Evolutionary conservation across 2,888 invertebrate genomes (phyloP).

Genomic region (Acronicta aceris): DNA sequence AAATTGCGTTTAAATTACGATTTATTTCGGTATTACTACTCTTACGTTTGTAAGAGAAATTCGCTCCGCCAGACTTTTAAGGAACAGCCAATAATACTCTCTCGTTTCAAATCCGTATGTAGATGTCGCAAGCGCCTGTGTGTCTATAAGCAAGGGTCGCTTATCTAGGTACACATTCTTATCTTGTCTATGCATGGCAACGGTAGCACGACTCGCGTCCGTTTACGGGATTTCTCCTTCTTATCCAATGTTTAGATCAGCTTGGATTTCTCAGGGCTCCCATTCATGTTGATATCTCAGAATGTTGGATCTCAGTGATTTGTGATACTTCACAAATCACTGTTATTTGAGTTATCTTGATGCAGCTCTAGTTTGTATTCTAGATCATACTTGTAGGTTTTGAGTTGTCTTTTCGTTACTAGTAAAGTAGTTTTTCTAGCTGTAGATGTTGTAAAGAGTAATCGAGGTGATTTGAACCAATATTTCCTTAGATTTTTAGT

Average conservation of each 20-base stretch:
- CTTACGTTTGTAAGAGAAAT: too few species aligned
- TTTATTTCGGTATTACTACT: too few species aligned
- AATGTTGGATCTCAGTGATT: too few species aligned
- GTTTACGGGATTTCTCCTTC: slow-evolving; percentile 59
- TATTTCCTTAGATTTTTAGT: too few species aligned
- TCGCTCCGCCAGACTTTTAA: too few species aligned
- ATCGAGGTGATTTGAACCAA: too few species aligned
- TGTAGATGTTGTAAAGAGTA: too few species aligned
- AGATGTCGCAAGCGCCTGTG: slow-evolving; percentile 30
- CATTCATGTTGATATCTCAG: slow-evolving; percentile 54
- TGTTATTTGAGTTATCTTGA: slow-evolving; percentile 36
- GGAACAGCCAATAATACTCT: neutral
- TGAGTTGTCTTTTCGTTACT: neutral
- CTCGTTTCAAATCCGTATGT: slow-evolving; percentile 19
- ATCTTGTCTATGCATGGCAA: slow-evolving; percentile 62
- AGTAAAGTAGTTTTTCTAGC: neutral
- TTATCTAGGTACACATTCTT: slow-evolving; percentile 62
- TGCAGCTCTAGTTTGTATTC: slow-evolving; percentile 32
- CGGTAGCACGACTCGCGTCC: slow-evolving; percentile 64
- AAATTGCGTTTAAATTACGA: too few species aligned
- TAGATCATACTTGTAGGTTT: slow-evolving; percentile 1
- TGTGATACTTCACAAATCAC: slow-evolving; percentile 36
- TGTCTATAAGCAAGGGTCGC: slow-evolving; percentile 46
- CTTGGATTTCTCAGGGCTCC: slow-evolving; percentile 54
- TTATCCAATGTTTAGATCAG: slow-evolving; percentile 61